phyloP scores from a whole-genome alignment of 1,140 invertebrate genomes.

The Drosophila burlai region DNA sequence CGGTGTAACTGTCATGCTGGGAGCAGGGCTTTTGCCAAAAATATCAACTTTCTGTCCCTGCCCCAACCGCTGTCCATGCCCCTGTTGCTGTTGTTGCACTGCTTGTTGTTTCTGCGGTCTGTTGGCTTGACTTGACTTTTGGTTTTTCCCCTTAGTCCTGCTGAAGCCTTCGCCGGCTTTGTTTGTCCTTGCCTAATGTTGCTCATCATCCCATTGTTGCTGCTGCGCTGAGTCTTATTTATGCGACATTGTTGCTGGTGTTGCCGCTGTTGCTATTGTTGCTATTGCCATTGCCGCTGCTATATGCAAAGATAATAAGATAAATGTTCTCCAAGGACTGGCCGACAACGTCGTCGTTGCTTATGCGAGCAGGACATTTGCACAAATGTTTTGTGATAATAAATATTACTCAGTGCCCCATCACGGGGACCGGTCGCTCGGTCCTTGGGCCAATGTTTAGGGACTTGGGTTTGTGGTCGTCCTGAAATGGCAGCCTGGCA shows the following conservation, averaged over 20 bases:
- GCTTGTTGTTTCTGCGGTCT: conserved; percentile 64
- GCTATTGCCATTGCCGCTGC: conserved; percentile 41
- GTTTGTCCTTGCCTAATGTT: conserved; percentile 82
- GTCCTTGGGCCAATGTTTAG: conserved; percentile 45
- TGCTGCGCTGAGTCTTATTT: conserved; percentile 79
- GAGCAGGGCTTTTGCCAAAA: conserved; percentile 66
- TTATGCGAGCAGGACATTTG: conserved; percentile 81
- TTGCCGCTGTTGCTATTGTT: conserved; percentile 42
- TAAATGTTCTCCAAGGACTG: conserved; percentile 82
- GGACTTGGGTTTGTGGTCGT: conserved; percentile 42
- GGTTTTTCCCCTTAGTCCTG: conserved; percentile 74
- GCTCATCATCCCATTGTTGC: conserved; percentile 75
- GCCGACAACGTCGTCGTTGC: conserved; percentile 76
- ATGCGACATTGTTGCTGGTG: conserved; percentile 64
- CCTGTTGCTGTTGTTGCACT: conserved; percentile 23
- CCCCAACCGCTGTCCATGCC: neutral
- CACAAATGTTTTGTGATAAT: conserved; percentile 83
- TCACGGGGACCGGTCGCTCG: conserved; percentile 49
- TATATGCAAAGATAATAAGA: conserved; percentile 83
- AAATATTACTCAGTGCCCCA: conserved; percentile 81
- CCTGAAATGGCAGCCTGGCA: conserved; percentile 22
- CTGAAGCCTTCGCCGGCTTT: conserved; percentile 71
- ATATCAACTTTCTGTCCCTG: conserved; percentile 46
- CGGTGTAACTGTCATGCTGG: conserved; percentile 51
- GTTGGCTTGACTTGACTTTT: conserved; percentile 81